Conservation (phyloP, 2,888 invertebrate species). For the Tenodera sinensis region DNA sequence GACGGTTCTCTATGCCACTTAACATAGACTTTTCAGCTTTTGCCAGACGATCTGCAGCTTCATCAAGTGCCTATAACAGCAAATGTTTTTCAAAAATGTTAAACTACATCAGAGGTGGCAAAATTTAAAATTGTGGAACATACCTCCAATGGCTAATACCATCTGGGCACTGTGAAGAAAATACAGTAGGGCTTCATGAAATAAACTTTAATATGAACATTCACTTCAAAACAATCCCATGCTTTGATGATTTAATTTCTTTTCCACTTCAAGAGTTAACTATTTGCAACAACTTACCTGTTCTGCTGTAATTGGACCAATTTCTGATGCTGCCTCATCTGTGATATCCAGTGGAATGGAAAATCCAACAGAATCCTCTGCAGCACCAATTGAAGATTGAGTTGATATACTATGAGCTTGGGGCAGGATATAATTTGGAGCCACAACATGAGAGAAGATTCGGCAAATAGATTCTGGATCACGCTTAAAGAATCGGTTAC, state of each 20-base stretch:
- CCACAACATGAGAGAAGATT: conserved; percentile 6
- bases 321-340: conserved; percentile 1
- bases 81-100: background rate
- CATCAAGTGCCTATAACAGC: conserved; percentile 34
- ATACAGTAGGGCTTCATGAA: no score
- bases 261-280: background rate
- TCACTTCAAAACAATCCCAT: no score
- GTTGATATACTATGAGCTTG: conserved; percentile 8
- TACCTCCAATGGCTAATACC: no score
- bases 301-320: conserved; percentile 31
- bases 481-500: background rate
- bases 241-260: no score
- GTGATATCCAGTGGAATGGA: background rate
- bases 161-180: no score
- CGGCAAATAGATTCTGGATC: background rate
- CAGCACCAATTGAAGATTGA: background rate
- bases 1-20: conserved; percentile 58
- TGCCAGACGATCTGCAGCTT: conserved; percentile 36
- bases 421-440: conserved; percentile 36
- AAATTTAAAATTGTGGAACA: no score
- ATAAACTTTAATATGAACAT: no score
- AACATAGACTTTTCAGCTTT: conserved; percentile 50
- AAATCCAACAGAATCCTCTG: background rate
- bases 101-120: no score
- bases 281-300: conserved; percentile 18